Conservation (phyloP, 1,140 invertebrate species). For the Metaphire vulgaris region DNA sequence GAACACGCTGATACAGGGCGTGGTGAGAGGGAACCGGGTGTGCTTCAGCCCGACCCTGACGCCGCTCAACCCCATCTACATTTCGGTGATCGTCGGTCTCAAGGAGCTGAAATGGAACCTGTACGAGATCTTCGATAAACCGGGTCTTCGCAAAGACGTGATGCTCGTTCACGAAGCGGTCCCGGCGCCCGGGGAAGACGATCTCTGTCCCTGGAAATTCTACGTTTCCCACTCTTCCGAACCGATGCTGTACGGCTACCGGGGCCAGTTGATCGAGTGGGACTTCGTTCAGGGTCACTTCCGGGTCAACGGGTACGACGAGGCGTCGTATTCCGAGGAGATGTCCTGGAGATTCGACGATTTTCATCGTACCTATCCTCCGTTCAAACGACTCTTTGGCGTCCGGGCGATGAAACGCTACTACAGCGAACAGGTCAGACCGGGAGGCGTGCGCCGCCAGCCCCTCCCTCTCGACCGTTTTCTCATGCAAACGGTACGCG, state of each 20-base stretch:
- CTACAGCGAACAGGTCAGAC: neutral
- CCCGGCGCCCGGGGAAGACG: neutral
- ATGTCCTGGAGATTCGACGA: conserved; percentile 17
- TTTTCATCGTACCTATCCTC: conserved; percentile 23
- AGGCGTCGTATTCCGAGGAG: conserved; percentile 17
- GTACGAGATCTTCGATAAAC: conserved; percentile 27
- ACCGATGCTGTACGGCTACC: conserved; percentile 27
- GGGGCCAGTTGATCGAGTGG: conserved; percentile 24
- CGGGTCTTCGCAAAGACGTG: conserved; percentile 24
- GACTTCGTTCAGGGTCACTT: conserved; percentile 24
- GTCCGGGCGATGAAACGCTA: conserved; percentile 13
- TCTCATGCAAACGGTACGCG: neutral
- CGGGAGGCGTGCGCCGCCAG: too few species aligned
- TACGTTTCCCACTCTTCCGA: conserved; percentile 9
- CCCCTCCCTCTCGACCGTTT: neutral
- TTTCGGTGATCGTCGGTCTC: conserved; percentile 23
- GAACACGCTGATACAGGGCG: conserved; percentile 24
- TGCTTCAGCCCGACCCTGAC: neutral
- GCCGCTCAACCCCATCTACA: conserved; percentile 2
- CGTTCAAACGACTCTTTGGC: conserved; percentile 22
- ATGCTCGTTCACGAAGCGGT: neutral
- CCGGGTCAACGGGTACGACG: conserved; percentile 15
- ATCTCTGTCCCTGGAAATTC: conserved; percentile 22
- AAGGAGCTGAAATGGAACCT: conserved; percentile 30
- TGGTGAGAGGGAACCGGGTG: neutral